Percentiles rank a stretch among this genome's conserved stretches.
Conservation (phyloP, 1,140 invertebrate species). For the Latrodectus geometricus region DNA sequence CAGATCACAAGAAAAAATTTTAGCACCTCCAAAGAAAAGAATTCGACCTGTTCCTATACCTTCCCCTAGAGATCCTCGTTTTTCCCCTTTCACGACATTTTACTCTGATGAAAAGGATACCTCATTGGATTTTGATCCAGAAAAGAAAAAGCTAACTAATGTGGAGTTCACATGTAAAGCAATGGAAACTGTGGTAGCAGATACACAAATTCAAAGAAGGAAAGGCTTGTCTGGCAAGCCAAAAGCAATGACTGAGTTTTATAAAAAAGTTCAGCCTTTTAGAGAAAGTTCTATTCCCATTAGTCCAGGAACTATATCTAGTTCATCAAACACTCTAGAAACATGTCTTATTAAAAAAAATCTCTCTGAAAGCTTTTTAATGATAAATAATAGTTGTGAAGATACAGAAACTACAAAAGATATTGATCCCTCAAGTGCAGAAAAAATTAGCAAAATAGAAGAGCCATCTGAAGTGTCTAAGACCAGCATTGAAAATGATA, state of each 20-base stretch:
- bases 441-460: no score
- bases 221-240: constrained; percentile 19
- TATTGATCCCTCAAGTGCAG: no score
- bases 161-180: neutral
- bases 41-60: constrained; percentile 34
- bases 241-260: constrained; percentile 38
- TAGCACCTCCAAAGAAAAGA: constrained; percentile 42
- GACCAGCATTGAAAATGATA: no score
- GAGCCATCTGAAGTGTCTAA: no score
- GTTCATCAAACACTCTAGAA: constrained; percentile 40
- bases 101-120: neutral
- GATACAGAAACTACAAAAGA: no score
- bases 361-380: neutral
- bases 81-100: constrained; percentile 16
- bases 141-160: neutral
- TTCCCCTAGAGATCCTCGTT: constrained; percentile 18
- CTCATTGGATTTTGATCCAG: neutral
- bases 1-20: neutral
- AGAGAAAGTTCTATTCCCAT: constrained; percentile 4
- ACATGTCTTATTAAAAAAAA: constrained; percentile 33
- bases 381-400: neutral
- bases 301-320: constrained; percentile 34
- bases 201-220: neutral
- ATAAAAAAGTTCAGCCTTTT: constrained; percentile 3
- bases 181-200: no score